These are phyloP conservation scores for Smittia aterrima DNA, from an alignment of 2,888 invertebrate species.

Conservation along the genomic window DNA sequence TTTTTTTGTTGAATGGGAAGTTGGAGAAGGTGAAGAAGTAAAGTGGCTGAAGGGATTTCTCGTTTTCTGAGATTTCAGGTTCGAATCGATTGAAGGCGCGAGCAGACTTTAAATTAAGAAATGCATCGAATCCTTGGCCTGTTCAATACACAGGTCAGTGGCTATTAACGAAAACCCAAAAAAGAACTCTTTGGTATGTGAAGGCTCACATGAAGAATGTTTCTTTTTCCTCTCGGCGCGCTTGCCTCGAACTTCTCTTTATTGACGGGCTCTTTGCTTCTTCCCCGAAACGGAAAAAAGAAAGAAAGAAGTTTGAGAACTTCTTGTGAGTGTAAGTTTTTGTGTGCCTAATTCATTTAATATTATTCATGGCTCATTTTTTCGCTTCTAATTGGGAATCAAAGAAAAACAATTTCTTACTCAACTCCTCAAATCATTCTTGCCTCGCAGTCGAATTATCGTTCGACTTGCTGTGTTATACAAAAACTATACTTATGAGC, in stretches of 20 bases:
- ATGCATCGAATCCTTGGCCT: too few relatives aligned
- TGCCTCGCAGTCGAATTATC: background rate
- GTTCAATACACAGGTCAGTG: too few relatives aligned
- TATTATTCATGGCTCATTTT: constrained; percentile 41
- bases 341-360: constrained; percentile 41
- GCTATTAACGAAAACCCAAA: background rate
- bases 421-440: background rate
- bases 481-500: constrained; percentile 27
- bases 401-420: constrained; percentile 24
- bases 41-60: constrained; percentile 12
- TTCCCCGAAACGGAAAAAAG: background rate
- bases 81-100: too few relatives aligned
- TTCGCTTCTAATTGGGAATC: constrained; percentile 39
- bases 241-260: background rate
- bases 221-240: constrained; percentile 1
- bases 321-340: background rate
- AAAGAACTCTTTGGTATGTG: constrained; percentile 1
- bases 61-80: background rate
- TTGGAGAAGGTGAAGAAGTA: background rate
- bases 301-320: background rate
- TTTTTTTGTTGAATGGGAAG: constrained; percentile 16
- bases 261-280: constrained; percentile 18
- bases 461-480: constrained; percentile 7
- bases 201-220: constrained; percentile 18
- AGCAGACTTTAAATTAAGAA: too few relatives aligned